Percentiles rank a stretch among this genome's conserved stretches.
These are phyloP conservation scores for Leptopilina drosophilae DNA, from an alignment of 2,888 invertebrate genomes.

Conservation along the genomic window DNA sequence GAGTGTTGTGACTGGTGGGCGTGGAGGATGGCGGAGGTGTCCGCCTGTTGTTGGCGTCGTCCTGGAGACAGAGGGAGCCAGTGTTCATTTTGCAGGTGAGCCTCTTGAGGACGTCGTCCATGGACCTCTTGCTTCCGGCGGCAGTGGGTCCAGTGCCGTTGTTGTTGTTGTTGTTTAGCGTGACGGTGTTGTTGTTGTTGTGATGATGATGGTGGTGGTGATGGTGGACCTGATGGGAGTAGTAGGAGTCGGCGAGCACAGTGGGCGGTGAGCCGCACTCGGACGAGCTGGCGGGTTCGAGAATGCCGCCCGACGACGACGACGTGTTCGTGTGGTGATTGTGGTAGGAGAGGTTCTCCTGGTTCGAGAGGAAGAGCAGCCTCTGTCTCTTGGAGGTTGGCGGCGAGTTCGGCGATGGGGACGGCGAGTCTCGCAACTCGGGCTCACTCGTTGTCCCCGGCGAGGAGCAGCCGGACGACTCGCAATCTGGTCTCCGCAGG, in stretches of 20 bases:
- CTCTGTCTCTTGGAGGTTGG: constrained; percentile 69
- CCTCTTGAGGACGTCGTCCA: constrained; percentile 94
- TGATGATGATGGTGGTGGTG: constrained; percentile 61
- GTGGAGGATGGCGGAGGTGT: constrained; percentile 78
- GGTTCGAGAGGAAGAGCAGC: constrained; percentile 57
- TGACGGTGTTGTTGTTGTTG: constrained; percentile 77
- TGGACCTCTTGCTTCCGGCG: constrained; percentile 86
- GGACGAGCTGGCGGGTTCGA: constrained; percentile 79
- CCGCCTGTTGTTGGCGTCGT: constrained; percentile 84
- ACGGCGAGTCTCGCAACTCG: constrained; percentile 75
- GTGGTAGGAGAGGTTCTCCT: constrained; percentile 53
- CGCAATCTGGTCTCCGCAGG: constrained; percentile 57
- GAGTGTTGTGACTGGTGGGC: constrained; percentile 73
- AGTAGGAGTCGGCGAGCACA: constrained; percentile 81
- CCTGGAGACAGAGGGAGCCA: constrained; percentile 85
- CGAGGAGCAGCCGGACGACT: constrained; percentile 73
- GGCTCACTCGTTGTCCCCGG: constrained; percentile 76
- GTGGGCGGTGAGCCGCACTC: constrained; percentile 87
- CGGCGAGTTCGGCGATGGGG: constrained; percentile 72
- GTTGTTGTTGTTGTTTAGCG: constrained; percentile 79
- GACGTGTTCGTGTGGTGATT: constrained; percentile 64
- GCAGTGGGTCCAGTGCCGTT: constrained; percentile 80
- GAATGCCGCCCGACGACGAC: constrained; percentile 60
- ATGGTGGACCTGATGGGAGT: constrained; percentile 69
- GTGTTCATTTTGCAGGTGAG: constrained; percentile 91